phyloP scores from a whole-genome alignment of 2,797 vertebrate species.

The Manis crassicaudata region DNA sequence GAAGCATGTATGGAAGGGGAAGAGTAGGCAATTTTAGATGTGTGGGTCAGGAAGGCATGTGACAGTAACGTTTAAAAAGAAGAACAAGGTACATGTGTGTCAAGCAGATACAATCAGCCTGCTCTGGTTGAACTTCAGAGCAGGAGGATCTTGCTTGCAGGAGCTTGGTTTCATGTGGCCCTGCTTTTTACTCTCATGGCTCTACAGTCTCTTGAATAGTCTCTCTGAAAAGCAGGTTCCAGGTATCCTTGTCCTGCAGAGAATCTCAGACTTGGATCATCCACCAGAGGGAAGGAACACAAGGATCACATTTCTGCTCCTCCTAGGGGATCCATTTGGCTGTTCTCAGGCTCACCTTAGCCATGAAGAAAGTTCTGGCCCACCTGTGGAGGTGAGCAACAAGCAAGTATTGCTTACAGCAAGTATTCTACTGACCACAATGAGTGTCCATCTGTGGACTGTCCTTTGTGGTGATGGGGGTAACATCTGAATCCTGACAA shows the following conservation, averaged over 20 bases:
- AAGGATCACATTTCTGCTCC: no score
- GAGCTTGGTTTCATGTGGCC: neutral
- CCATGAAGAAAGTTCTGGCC: neutral
- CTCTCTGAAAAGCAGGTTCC: neutral
- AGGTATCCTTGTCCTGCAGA: neutral
- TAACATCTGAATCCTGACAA: neutral
- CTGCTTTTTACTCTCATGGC: neutral
- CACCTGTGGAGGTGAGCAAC: neutral
- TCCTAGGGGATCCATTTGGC: neutral
- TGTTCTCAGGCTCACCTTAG: neutral
- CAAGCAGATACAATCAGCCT: neutral
- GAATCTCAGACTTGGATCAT: neutral
- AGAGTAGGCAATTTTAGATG: neutral
- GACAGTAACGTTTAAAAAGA: neutral
- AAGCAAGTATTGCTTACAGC: neutral
- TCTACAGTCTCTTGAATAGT: neutral
- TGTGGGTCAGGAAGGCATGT: neutral
- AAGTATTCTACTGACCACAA: neutral
- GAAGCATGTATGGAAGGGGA: no score
- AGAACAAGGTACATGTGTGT: neutral
- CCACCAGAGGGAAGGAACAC: no score
- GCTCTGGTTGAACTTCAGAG: neutral
- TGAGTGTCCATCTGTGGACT: rapidly evolving
- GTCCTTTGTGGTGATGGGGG: neutral
- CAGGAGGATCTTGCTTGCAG: neutral